Conservation (phyloP, 2,113 vertebrate genomes). For the Sisor rabdophorus region DNA sequence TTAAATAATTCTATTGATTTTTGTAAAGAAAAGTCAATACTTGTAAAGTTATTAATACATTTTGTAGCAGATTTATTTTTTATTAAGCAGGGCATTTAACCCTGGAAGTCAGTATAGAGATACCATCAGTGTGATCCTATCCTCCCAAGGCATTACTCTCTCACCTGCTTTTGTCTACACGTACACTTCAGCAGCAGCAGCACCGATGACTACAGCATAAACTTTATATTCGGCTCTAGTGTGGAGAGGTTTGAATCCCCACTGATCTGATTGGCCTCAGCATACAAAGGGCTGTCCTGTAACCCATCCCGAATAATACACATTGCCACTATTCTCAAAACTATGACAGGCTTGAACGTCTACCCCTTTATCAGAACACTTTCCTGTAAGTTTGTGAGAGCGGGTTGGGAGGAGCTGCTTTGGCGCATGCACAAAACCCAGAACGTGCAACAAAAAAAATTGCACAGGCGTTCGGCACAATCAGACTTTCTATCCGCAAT, state of each 20-base stretch:
- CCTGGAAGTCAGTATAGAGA: neutral
- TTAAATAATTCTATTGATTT: neutral
- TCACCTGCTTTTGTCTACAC: neutral
- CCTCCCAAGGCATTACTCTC: slow-evolving; percentile 9
- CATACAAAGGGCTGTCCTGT: slow-evolving; percentile 32
- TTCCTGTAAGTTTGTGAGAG: neutral
- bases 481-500: neutral
- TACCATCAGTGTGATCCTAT: neutral
- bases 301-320: slow-evolving; percentile 6
- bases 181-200: slow-evolving; percentile 18
- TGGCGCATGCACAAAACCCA: neutral
- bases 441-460: neutral
- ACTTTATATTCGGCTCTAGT: slow-evolving; percentile 41
- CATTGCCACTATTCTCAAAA: neutral
- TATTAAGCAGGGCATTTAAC: neutral
- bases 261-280: slow-evolving; percentile 57
- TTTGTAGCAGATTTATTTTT: neutral
- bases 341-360: neutral
- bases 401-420: neutral
- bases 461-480: neutral
- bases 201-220: slow-evolving; percentile 43
- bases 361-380: neutral
- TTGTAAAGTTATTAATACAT: neutral
- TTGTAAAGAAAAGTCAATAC: neutral
- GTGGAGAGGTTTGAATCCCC: slow-evolving; percentile 41